Percentiles rank a stretch among this genome's conserved stretches.
Conservation (phyloP, 1,140 invertebrate genomes). For the Portunus trituberculatus region DNA sequence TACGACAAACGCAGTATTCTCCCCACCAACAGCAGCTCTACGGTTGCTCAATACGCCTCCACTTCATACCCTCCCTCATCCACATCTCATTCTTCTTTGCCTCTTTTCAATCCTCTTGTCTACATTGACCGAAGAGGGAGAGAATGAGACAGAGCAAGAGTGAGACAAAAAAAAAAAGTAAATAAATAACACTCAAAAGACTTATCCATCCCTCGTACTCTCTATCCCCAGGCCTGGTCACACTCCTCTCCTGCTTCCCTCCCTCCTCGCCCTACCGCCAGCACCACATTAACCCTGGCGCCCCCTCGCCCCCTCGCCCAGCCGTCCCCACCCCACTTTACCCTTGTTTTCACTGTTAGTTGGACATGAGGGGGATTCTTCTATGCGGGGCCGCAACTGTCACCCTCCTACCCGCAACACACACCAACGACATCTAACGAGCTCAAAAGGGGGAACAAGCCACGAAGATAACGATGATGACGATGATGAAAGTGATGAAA, state of each 20-base stretch:
- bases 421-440: not conserved
- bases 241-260: not conserved
- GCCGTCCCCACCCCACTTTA: constrained; percentile 15
- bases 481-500: no score
- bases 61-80: no score
- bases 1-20: not conserved
- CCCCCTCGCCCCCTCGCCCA: not conserved
- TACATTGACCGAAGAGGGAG: not conserved
- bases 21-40: no score
- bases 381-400: not conserved
- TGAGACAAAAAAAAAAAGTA: not conserved
- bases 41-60: no score
- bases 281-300: constrained; percentile 14
- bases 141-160: not conserved
- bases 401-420: not conserved
- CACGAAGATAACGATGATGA: no score
- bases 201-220: not conserved
- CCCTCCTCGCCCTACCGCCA: not conserved
- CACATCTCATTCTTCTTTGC: no score
- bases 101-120: no score
- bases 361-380: not conserved
- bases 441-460: no score
- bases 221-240: not conserved
- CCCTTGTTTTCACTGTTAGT: constrained; percentile 37
- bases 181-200: not conserved